Evolutionary conservation across 2,113 vertebrate genomes (phyloP), one percentile per base, ranked within the genome.

Genomic region (Tachycineta bicolor): DNA sequence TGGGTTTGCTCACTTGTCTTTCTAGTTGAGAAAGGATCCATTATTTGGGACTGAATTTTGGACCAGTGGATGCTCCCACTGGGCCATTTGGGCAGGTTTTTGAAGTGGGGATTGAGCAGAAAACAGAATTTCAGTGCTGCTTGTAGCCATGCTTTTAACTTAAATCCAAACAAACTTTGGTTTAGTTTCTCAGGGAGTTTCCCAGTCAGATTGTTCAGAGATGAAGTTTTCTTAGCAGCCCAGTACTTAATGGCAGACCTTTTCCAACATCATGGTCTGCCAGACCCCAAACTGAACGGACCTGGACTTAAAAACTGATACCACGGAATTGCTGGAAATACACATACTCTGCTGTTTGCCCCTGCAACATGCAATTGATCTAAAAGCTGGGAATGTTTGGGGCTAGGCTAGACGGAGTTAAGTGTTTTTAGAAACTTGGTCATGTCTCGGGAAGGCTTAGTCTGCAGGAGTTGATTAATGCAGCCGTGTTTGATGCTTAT

Each of bases 21-120:
- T 76, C 22, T 63, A 33, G 15, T 46, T 73, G 53, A 34, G 43
- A 75, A 81, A n/a, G 24, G 46, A 8, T 23, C 14, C 0, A 3
- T 9, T 83, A 29, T 2, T 11, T n/a, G 22, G 37, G 23, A 17
- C 49, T 77, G 59, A 86, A 65, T 67, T 95, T 55, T 43, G 22
- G 46, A 59, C 16, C 2, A 1, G 16, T 29, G 7, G 3, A 17
- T 90, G 29, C 25, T 76, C 25, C 29, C 2, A 0, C 0, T 68
- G 37, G 39, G n/a, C 39, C 3, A 1, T 78, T 50, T 47, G 16
- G 19, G 17, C 52, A 64, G 29, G 8, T 12, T 71, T 87, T 47
- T 63, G 22, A 77, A 44, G 19, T 6, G 7, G 11, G 13, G 4
- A 13, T 69, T 24, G 37, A 83, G 23, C 4, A 1, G 58, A 41